Evolutionary conservation across 2,113 vertebrate genomes (phyloP).

Genomic region (Gorsachius goisagi): DNA sequence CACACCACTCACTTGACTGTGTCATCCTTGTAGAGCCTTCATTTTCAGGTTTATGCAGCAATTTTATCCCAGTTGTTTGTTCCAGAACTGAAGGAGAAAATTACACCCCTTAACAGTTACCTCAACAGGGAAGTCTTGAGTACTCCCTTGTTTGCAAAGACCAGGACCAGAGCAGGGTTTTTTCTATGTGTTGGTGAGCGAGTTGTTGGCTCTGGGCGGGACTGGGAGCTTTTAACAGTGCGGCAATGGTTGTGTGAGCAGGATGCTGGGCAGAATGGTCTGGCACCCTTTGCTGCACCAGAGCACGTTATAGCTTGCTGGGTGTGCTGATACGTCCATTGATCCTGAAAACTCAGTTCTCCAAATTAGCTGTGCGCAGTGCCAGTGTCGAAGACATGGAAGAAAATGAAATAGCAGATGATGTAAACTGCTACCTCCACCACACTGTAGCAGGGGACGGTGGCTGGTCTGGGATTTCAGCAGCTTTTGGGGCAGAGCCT

Average conservation of each 20-base stretch:
- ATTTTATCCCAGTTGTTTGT: not conserved
- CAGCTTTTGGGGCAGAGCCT: not conserved
- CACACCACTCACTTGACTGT: not conserved
- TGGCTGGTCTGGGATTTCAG: not conserved
- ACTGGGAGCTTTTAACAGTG: not conserved
- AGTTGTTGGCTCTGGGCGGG: not conserved
- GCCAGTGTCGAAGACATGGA: not conserved
- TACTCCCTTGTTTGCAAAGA: not conserved
- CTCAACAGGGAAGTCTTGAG: not conserved
- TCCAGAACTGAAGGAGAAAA: not conserved
- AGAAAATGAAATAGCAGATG: not conserved
- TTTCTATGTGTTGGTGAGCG: not conserved
- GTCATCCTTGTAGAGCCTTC: not conserved
- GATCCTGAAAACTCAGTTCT: not conserved
- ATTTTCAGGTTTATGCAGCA: not conserved
- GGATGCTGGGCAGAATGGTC: not conserved
- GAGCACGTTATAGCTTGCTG: not conserved
- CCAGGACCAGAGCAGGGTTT: not conserved
- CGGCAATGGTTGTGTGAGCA: not conserved
- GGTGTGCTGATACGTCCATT: not conserved
- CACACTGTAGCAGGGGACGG: not conserved
- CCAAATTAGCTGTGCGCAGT: not conserved
- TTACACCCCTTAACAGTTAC: not conserved
- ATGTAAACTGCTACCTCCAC: not conserved
- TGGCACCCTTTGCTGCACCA: not conserved